phyloP scores from a whole-genome alignment of 2,888 invertebrate species.

The Tolmerus cingulatus region DNA sequence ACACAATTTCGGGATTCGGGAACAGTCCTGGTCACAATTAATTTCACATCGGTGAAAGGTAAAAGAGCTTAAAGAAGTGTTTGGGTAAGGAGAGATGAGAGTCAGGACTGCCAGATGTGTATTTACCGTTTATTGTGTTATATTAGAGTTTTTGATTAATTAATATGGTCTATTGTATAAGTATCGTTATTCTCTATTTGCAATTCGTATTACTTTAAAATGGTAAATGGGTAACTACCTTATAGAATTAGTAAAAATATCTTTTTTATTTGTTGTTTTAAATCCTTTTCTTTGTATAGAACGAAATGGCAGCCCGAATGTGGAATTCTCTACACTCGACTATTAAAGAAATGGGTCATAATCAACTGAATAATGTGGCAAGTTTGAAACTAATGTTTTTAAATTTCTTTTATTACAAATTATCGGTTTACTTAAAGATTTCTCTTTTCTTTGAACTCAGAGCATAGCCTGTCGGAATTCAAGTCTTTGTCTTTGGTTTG shows the following conservation, averaged over 20 bases:
- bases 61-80: not conserved
- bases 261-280: not conserved
- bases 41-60: not conserved
- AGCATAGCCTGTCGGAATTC: too few relatives aligned
- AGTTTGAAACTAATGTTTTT: not conserved
- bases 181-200: not conserved
- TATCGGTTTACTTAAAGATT: not conserved
- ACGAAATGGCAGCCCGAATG: not conserved
- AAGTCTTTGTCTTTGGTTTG: too few relatives aligned
- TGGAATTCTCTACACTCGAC: not conserved
- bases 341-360: not conserved
- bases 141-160: too few relatives aligned
- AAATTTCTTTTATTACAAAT: too few relatives aligned
- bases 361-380: not conserved
- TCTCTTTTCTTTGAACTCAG: not conserved
- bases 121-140: not conserved
- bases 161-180: not conserved
- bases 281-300: not conserved
- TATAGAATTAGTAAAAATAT: not conserved
- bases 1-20: not conserved
- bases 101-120: not conserved
- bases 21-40: not conserved
- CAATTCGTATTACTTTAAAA: not conserved
- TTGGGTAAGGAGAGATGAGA: not conserved
- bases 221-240: not conserved